phyloP scores from a whole-genome alignment of 2,888 invertebrate species.

The Lepetodrilus schrolli region DNA sequence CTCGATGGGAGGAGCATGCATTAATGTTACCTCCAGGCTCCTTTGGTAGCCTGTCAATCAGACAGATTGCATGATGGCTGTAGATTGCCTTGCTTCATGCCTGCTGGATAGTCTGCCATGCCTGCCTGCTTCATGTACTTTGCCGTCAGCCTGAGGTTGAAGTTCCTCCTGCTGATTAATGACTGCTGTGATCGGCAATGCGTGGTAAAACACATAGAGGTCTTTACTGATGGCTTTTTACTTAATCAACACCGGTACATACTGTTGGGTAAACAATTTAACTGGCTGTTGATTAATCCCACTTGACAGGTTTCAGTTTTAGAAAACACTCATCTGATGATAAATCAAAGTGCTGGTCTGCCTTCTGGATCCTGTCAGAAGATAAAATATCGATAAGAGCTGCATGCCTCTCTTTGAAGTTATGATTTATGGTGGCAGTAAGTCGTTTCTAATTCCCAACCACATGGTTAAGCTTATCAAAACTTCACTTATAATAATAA shows the following conservation, averaged over 20 bases:
- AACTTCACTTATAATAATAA: slow-evolving; percentile 24
- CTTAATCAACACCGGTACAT: slow-evolving; percentile 21
- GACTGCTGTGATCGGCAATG: slow-evolving; percentile 1
- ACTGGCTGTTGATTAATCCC: slow-evolving; percentile 13
- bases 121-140: too few species aligned
- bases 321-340: slow-evolving; percentile 22
- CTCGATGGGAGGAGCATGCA: too few species aligned
- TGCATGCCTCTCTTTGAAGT: slow-evolving; percentile 1
- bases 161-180: not conserved
- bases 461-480: slow-evolving; percentile 26
- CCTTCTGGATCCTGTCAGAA: slow-evolving; percentile 2
- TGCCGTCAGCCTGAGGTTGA: too few species aligned
- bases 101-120: not conserved
- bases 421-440: slow-evolving; percentile 23
- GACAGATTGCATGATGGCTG: too few species aligned
- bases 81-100: not conserved
- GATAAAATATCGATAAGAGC: slow-evolving; percentile 27
- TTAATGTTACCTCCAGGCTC: too few species aligned
- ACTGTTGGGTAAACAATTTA: slow-evolving; percentile 15
- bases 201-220: slow-evolving; percentile 8
- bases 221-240: slow-evolving; percentile 3
- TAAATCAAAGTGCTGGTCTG: slow-evolving; percentile 9
- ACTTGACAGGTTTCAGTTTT: slow-evolving; percentile 18
- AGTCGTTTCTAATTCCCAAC: slow-evolving; percentile 21
- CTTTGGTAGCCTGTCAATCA: too few species aligned